These are phyloP conservation scores for Caenorhabditis panamensis DNA, from an alignment of 2,888 invertebrate species.

Conservation along the genomic window DNA sequence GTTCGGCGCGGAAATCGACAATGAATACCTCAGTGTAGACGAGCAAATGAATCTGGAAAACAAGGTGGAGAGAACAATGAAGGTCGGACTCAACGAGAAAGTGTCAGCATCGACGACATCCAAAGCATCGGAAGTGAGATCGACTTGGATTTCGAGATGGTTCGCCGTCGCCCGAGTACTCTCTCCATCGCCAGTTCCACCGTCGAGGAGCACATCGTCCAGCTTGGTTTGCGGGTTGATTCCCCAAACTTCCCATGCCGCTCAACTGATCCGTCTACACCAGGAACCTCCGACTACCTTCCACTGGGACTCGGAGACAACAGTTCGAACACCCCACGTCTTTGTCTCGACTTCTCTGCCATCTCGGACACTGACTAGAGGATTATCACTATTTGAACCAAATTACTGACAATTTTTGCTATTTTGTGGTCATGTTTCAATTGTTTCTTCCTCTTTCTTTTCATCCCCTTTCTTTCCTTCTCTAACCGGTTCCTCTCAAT, in stretches of 20 bases:
- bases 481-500: constrained; percentile 21
- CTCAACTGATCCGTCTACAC: constrained; percentile 1
- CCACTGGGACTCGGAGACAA: constrained; percentile 45
- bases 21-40: constrained; percentile 26
- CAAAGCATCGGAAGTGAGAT: constrained; percentile 30
- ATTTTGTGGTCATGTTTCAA: too few species aligned
- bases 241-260: constrained; percentile 33
- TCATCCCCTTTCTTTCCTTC: constrained; percentile 1
- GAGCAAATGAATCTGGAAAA: constrained; percentile 20
- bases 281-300: constrained; percentile 58
- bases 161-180: too few species aligned
- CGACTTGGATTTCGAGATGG: neutral
- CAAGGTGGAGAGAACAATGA: constrained; percentile 18
- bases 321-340: constrained; percentile 39
- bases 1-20: constrained; percentile 36
- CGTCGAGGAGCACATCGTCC: constrained; percentile 24
- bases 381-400: too few species aligned
- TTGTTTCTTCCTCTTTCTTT: neutral
- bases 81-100: constrained; percentile 63
- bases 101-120: constrained; percentile 57
- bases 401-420: constrained; percentile 19
- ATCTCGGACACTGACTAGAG: constrained; percentile 50
- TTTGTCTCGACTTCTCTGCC: constrained; percentile 36
- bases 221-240: constrained; percentile 29
- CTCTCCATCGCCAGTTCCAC: neutral